Evolutionary conservation across 2,888 invertebrate species (phyloP).

Genomic region (Apoda limacodes): DNA sequence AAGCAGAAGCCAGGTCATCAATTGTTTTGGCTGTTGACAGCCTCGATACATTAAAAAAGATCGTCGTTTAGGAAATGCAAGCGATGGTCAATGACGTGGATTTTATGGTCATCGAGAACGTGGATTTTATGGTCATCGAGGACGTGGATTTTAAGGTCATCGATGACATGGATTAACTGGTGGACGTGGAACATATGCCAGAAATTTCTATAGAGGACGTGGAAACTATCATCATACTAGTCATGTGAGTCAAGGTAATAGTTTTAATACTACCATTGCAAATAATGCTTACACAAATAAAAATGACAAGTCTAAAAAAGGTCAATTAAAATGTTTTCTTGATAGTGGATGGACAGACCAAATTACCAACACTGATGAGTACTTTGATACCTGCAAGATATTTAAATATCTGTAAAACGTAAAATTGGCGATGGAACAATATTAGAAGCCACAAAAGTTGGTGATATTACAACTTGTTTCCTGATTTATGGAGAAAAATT

Average conservation of each 20-base stretch:
- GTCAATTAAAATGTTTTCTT: constrained; percentile 12
- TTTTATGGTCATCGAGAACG: neutral
- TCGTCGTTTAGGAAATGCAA: no score
- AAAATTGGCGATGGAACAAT: constrained; percentile 16
- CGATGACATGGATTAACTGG: neutral
- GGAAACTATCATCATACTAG: constrained; percentile 1
- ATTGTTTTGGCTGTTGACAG: constrained; percentile 1
- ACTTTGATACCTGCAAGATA: constrained; percentile 7
- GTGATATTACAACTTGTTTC: constrained; percentile 9
- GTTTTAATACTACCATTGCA: neutral
- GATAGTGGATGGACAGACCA: constrained; percentile 18
- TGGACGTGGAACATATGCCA: no score
- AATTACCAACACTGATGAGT: constrained; percentile 14
- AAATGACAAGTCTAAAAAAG: neutral
- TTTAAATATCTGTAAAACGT: constrained; percentile 10
- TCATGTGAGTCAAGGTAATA: neutral
- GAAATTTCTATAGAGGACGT: neutral
- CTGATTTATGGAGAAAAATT: constrained; percentile 7
- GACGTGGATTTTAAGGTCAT: neutral
- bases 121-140: neutral
- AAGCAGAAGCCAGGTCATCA: constrained; percentile 1
- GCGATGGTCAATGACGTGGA: neutral
- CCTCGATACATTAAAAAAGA: neutral
- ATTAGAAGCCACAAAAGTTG: constrained; percentile 14
- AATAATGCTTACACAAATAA: neutral